Evolutionary conservation across 2,888 invertebrate genomes (phyloP), one percentile per base, ranked within the genome.

Genomic region (Patella pellucida): DNA sequence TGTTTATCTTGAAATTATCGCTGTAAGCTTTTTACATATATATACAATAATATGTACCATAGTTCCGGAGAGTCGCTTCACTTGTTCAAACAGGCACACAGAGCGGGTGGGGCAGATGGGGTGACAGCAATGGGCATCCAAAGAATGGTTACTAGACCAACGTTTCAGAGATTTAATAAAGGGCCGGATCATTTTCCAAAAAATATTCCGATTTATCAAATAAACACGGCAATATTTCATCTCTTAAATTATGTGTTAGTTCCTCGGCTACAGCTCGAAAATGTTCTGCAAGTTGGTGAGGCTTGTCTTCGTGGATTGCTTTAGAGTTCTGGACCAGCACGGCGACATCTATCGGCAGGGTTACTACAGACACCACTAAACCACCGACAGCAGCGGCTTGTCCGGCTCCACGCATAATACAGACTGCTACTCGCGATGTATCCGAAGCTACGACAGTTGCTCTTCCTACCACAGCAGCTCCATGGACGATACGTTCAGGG

Each of bases 161-260:
- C 9, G 0, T 41, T 41, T 5, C 41, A 41, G 41, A 41, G 5
- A 1, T 41, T 41, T 9, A 41, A 41, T 41, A 41, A 41, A 41
- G 41, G 0, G 41, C 41, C 1, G 41, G 62, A 62, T 62, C 62
- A 62, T 62, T 62, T 23, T 62, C 62, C 23, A 62, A 23, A 62
- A 62, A 62, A 14, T 23, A 62, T 23, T 62, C 62, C 3, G 62
- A 23, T 23, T 62, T 62, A 62, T 62, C 62, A 62, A 62, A 62
- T 62, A 62, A 62, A 62, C 62, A 62, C 19, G 62, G 62, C 62
- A 62, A 23, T 2, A 62, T 23, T 62, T 62, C 62, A 23, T 62
- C 62, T 14, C 62, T 62, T 9, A 62, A 23, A 23, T 62, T 62
- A 62, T 9, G 23, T 62, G 62, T 62, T 11, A 62, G 62, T 23